Evolutionary conservation across 2,888 invertebrate species (phyloP), one percentile per base, ranked within the genome.

Genomic region (Scaptomyza reducta): DNA sequence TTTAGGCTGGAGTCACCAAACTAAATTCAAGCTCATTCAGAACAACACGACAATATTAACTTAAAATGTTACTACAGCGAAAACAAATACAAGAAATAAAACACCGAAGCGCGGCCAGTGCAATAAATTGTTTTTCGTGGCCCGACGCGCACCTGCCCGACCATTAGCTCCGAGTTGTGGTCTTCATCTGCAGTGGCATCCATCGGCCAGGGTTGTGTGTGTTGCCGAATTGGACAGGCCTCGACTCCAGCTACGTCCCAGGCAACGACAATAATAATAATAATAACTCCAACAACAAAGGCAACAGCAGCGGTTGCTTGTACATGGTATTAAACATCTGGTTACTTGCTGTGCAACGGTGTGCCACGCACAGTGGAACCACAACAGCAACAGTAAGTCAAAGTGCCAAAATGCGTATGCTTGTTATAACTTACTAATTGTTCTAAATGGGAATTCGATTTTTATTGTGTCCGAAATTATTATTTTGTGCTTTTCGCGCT

Each of bases 91-190:
- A 51, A 46, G n/a, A 46, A 41, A 35, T 42, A 14, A 46, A 66
- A 51, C 42, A 62, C 33, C 60, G 46, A 56, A 58, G 40, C 50
- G 46, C 53, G 51, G 70, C 56, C 58, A 81, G 69, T 84, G 79
- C 84, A 81, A 81, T 84, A 84, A 81, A 81, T 81, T 81, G 85
- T 81, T 81, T 79, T 81, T 84, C 82, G 79, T 77, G 77, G 77
- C 70, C 68, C 81, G 67, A 80, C 65, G 81, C 84, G 81, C 81
- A 84, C 81, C 81, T 84, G 84, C 84, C 22, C 22, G 22, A 22
- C 22, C 22, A 22, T 22, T 22, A 22, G 22, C 22, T 22, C 22
- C 22, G 3, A 81, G 74, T 84, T 84, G 84, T 81, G 84, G 85
- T 81, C 81, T 81, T 81, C 79, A 81, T 81, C 83, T 74, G 73